Percentiles rank a stretch among this genome's conserved stretches.
Conservation (phyloP, 2,888 invertebrate species). For the Phyto melanocephala region DNA sequence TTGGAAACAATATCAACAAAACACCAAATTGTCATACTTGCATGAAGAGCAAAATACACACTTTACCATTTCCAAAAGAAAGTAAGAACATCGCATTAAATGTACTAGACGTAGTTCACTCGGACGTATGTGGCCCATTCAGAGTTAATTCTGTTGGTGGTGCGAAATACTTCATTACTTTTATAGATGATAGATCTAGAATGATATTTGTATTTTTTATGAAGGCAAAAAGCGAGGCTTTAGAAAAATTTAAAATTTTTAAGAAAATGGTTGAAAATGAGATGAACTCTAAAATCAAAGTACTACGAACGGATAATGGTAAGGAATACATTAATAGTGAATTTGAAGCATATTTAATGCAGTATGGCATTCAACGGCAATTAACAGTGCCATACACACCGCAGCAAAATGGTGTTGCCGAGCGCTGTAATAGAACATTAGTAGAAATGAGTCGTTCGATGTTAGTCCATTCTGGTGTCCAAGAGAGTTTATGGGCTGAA, state of each 20-base stretch:
- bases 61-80: background rate
- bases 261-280: background rate
- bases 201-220: background rate
- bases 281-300: background rate
- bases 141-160: background rate
- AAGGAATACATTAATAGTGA: background rate
- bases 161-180: background rate
- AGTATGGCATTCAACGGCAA: too few species aligned
- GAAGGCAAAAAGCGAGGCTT: background rate
- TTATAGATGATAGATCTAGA: background rate
- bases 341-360: background rate
- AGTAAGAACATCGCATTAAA: too few species aligned
- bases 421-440: too few species aligned
- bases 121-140: background rate
- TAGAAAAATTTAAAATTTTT: background rate
- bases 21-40: background rate
- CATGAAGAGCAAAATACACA: background rate
- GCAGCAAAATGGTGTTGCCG: too few species aligned
- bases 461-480: too few species aligned
- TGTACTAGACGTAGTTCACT: background rate
- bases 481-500: too few species aligned
- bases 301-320: background rate
- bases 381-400: too few species aligned
- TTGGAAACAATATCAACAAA: too few species aligned
- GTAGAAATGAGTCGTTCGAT: too few species aligned